A percentile compares a stretch with the other conserved stretches of the same genome.
Evolutionary conservation across 2,797 vertebrate genomes (phyloP).

Genomic region (Muscicapa striata): DNA sequence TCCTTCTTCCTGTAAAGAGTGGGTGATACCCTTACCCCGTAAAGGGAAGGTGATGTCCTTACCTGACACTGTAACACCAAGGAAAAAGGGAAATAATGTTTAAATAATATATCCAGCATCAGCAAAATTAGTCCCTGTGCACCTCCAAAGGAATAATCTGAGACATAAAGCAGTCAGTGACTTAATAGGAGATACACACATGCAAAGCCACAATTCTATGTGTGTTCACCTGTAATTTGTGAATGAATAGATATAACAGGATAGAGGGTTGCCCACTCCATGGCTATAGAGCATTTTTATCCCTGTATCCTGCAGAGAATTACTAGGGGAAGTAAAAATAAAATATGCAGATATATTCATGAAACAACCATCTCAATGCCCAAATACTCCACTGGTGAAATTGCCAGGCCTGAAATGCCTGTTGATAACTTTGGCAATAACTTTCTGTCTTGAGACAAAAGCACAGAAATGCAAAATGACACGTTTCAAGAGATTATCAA

Average conservation of each 20-base stretch:
- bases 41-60: neutral
- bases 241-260: neutral
- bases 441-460: neutral
- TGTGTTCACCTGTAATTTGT: neutral
- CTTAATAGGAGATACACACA: neutral
- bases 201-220: neutral
- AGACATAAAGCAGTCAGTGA: neutral
- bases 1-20: neutral
- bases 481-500: neutral
- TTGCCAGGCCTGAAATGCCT: neutral
- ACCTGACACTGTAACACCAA: neutral
- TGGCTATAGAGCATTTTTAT: neutral
- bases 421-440: neutral
- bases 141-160: neutral
- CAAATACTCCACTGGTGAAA: neutral
- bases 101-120: neutral
- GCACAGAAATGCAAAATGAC: neutral
- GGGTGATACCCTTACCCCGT: neutral
- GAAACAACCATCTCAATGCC: neutral
- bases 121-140: neutral
- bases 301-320: neutral
- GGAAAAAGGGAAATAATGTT: neutral
- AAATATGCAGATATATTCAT: neutral
- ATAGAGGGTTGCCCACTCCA: neutral
- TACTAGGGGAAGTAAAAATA: neutral